Evolutionary conservation across 2,888 invertebrate species (phyloP).

Genomic region (Drosophila tripunctata): DNA sequence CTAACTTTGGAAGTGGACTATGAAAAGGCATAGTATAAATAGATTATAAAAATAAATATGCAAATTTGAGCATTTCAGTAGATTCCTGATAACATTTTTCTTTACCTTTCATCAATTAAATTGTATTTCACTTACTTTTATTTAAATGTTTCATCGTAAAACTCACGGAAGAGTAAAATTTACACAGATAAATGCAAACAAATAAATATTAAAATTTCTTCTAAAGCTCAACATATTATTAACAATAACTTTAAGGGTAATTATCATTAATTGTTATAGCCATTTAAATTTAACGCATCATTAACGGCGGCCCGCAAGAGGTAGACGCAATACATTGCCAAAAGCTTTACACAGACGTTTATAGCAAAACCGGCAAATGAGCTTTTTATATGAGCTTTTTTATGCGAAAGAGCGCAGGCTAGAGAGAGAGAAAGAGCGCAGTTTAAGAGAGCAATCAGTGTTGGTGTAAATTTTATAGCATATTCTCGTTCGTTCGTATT

Average conservation of each 20-base stretch:
- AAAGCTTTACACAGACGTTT: slow-evolving; percentile 45
- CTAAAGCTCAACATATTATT: slow-evolving; percentile 53
- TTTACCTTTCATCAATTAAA: too few species aligned
- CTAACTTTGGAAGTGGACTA: not conserved
- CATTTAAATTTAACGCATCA: slow-evolving; percentile 81
- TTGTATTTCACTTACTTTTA: too few species aligned
- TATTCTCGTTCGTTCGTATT: slow-evolving; percentile 11
- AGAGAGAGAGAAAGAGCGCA: not conserved
- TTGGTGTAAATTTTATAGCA: slow-evolving; percentile 42
- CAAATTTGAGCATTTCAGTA: too few species aligned
- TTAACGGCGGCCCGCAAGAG: slow-evolving; percentile 55
- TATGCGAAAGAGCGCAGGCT: slow-evolving; percentile 11
- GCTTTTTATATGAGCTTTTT: slow-evolving; percentile 54
- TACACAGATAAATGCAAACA: slow-evolving; percentile 12
- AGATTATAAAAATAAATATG: too few species aligned
- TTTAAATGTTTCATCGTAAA: not conserved
- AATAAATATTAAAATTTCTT: slow-evolving; percentile 30
- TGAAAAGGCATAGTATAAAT: not conserved
- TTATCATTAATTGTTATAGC: slow-evolving; percentile 78
- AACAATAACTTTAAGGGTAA: slow-evolving; percentile 74
- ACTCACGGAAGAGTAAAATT: not conserved
- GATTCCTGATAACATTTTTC: too few species aligned
- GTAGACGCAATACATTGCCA: slow-evolving; percentile 16
- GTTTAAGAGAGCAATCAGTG: slow-evolving; percentile 49
- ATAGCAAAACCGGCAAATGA: slow-evolving; percentile 36